Conservation (phyloP, 2,797 vertebrate species). For the Lepilemur ruficaudatus region DNA sequence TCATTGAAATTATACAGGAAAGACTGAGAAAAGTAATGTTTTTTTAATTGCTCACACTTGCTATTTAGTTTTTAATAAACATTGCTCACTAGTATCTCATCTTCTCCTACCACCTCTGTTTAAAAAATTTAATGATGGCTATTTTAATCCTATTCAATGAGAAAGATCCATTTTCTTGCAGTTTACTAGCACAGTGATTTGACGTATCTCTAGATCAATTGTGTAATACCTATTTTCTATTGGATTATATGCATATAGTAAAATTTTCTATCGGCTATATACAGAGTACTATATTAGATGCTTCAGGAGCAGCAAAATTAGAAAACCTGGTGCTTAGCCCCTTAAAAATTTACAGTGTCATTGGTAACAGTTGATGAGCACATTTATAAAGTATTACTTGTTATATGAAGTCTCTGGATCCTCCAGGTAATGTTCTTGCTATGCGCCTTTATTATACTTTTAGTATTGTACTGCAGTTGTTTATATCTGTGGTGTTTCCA, state of each 20-base stretch:
- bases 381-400: not conserved
- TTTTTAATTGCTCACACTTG: not conserved
- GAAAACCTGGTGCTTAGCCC: not conserved
- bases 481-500: not conserved
- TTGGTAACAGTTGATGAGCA: not conserved
- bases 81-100: not conserved
- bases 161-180: not conserved
- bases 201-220: not conserved
- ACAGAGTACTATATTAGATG: not conserved
- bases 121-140: not conserved
- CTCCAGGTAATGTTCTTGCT: not conserved
- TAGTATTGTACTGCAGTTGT: not conserved
- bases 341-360: not conserved
- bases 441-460: not conserved
- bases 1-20: not conserved
- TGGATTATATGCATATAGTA: not conserved
- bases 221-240: not conserved
- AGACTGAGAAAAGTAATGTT: not conserved
- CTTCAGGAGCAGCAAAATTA: not conserved
- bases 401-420: not conserved
- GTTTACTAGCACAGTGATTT: not conserved
- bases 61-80: constrained; percentile 13
- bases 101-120: not conserved
- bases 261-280: not conserved
- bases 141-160: not conserved